phyloP scores from a whole-genome alignment of 2,113 vertebrate species.

The Trematocara macrostoma region DNA sequence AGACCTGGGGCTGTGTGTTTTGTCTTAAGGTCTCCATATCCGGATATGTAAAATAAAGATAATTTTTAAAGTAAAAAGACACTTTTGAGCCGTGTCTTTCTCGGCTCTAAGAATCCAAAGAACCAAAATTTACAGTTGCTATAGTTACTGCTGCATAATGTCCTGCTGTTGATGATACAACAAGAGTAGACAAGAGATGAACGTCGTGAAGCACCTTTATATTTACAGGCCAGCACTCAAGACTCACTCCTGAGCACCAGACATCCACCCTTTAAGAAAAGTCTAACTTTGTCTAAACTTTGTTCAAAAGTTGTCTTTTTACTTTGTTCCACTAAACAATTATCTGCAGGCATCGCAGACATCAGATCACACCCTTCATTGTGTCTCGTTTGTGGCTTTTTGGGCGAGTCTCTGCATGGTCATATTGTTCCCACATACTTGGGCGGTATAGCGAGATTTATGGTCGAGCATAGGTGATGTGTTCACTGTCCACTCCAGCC shows the following conservation, averaged over 20 bases:
- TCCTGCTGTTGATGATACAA: background rate
- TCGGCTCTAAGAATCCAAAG: too few species aligned
- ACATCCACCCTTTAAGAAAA: background rate
- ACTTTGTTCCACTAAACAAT: background rate
- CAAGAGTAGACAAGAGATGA: background rate
- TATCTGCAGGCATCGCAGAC: background rate
- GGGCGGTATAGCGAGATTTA: background rate
- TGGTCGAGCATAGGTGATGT: background rate
- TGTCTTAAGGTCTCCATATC: too few species aligned
- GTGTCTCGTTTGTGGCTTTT: background rate
- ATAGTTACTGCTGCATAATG: background rate
- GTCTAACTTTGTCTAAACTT: background rate
- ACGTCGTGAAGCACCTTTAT: background rate
- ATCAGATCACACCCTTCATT: background rate
- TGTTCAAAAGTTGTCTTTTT: background rate
- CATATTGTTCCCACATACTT: fast-evolving
- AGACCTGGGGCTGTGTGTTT: too few species aligned
- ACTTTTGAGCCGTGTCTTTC: too few species aligned
- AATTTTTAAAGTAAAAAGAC: too few species aligned
- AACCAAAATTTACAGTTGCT: background rate
- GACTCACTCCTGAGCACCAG: background rate
- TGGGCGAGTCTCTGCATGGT: background rate
- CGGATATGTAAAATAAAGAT: too few species aligned
- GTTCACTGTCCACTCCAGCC: background rate
- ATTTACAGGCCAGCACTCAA: background rate